Percentiles rank a stretch among this genome's conserved stretches.
These are phyloP conservation scores for Eumaeus atala DNA, from an alignment of 1,140 invertebrate species.

Conservation along the genomic window DNA sequence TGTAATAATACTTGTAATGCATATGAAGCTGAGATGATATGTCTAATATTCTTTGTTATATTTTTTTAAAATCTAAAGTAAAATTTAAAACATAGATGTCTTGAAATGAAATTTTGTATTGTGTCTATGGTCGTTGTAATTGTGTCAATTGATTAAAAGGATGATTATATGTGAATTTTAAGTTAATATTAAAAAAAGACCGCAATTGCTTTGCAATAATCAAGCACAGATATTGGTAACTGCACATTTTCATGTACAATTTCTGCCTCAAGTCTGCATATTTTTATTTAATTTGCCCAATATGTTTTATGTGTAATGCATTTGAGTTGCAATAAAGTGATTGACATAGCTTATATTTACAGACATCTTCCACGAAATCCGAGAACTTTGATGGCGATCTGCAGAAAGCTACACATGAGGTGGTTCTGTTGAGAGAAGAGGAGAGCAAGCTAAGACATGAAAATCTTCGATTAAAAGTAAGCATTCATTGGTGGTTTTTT, in stretches of 20 bases:
- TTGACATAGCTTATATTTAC: constrained; percentile 39
- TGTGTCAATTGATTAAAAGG: too few species aligned
- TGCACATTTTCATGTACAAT: not conserved
- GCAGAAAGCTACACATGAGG: constrained; percentile 81
- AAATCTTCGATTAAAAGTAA: constrained; percentile 86
- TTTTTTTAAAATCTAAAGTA: too few species aligned
- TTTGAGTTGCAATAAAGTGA: constrained; percentile 26
- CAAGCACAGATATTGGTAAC: not conserved
- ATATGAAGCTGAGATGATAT: too few species aligned
- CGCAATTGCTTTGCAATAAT: not conserved
- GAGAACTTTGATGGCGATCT: constrained; percentile 74
- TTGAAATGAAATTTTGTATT: too few species aligned
- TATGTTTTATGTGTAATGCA: constrained; percentile 19
- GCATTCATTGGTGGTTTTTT: constrained; percentile 15
- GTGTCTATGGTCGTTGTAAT: too few species aligned
- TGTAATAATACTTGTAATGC: too few species aligned
- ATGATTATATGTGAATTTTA: too few species aligned
- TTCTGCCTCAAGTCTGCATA: constrained; percentile 26
- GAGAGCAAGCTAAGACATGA: constrained; percentile 86
- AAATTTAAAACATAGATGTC: too few species aligned
- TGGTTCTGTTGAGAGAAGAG: constrained; percentile 83
- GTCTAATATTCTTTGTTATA: too few species aligned
- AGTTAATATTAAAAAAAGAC: too few species aligned
- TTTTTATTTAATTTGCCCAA: constrained; percentile 36
- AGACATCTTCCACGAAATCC: constrained; percentile 50